phyloP scores from a whole-genome alignment of 2,113 vertebrate species.

The Lepus europaeus region DNA sequence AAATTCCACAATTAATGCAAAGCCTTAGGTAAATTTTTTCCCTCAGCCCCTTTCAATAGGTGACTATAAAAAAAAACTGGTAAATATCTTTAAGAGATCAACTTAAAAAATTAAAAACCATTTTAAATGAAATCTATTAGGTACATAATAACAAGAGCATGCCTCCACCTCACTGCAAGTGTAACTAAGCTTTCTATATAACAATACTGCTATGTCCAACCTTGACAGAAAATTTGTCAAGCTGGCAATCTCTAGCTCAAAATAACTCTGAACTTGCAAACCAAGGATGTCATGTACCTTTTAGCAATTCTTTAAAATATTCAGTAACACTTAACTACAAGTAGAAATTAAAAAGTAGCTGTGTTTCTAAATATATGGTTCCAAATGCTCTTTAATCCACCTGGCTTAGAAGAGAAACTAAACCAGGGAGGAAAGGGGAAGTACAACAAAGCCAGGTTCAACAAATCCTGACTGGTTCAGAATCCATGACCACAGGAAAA shows the following conservation, averaged over 20 bases:
- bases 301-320: neutral
- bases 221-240: slow-evolving; percentile 25
- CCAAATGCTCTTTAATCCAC: neutral
- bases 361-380: neutral
- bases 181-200: neutral
- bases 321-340: slow-evolving; percentile 16
- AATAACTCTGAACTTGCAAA: slow-evolving; percentile 35
- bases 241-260: slow-evolving; percentile 14
- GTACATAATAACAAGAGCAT: neutral
- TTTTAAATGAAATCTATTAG: neutral
- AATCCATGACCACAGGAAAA: neutral
- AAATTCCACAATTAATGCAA: neutral
- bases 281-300: neutral
- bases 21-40: neutral
- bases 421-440: neutral
- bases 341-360: slow-evolving; percentile 57
- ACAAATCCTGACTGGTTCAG: neutral
- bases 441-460: neutral
- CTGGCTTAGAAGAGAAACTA: neutral
- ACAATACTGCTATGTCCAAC: neutral
- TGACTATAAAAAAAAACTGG: slow-evolving; percentile 10
- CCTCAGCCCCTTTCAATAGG: neutral
- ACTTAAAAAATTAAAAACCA: neutral
- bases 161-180: neutral
- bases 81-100: slow-evolving; percentile 23